These are phyloP conservation scores for Hydriomena furcata DNA, from an alignment of 2,888 invertebrate species.

Conservation along the genomic window DNA sequence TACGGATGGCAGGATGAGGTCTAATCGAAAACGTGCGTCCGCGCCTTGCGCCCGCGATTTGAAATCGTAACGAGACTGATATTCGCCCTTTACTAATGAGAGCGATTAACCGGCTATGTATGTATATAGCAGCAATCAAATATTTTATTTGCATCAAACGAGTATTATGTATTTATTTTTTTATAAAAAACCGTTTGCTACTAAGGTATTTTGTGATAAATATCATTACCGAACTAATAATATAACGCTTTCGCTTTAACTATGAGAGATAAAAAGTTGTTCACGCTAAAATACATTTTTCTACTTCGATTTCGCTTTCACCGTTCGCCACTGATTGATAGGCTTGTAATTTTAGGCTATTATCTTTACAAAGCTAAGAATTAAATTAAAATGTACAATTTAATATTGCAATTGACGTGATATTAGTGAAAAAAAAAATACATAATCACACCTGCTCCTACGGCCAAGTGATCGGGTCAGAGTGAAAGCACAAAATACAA, in stretches of 20 bases:
- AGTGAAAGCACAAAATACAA: constrained; percentile 69
- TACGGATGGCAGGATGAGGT: constrained; percentile 10
- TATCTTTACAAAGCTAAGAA: constrained; percentile 8
- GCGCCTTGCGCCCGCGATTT: constrained; percentile 21
- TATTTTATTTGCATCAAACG: constrained; percentile 58
- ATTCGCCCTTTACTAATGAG: constrained; percentile 36
- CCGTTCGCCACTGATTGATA: constrained; percentile 24
- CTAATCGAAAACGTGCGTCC: constrained; percentile 10
- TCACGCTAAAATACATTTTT: constrained; percentile 29
- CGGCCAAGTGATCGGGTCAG: constrained; percentile 35
- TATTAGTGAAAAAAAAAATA: constrained; percentile 67
- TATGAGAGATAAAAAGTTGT: constrained; percentile 21
- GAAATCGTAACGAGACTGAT: constrained; percentile 55
- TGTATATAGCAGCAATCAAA: constrained; percentile 31
- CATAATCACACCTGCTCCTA: constrained; percentile 43
- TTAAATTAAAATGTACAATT: constrained; percentile 30
- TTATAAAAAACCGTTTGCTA: constrained; percentile 55
- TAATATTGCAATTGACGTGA: constrained; percentile 73
- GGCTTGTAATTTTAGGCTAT: constrained; percentile 22
- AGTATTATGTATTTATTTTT: constrained; percentile 72
- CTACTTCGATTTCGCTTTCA: constrained; percentile 30
- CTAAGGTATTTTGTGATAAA: constrained; percentile 51
- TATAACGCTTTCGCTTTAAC: constrained; percentile 33
- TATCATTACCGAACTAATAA: constrained; percentile 22
- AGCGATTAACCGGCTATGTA: constrained; percentile 37